These are phyloP conservation scores for Aspidoscelis tigris DNA, from an alignment of 2,113 vertebrate species.

Conservation along the genomic window DNA sequence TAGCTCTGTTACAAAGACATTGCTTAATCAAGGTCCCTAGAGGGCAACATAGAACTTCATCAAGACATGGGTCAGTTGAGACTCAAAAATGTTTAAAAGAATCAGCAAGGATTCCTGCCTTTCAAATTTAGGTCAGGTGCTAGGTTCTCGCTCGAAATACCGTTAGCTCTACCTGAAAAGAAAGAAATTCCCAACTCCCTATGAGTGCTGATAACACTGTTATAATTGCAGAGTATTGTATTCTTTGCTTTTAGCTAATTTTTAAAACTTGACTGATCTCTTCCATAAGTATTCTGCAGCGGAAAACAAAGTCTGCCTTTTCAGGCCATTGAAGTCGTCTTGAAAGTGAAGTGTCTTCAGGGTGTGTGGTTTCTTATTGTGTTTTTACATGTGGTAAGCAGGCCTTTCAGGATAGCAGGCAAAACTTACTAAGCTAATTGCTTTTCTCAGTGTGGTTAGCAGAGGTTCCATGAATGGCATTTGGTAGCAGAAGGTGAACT, in stretches of 20 bases:
- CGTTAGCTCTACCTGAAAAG: background rate
- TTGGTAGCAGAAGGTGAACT: background rate
- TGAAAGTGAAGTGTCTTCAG: background rate
- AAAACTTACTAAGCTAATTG: background rate
- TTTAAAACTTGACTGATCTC: background rate
- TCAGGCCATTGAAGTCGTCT: background rate
- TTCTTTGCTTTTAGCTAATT: background rate
- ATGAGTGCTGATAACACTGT: background rate
- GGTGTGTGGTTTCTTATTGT: background rate
- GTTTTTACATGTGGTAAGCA: background rate
- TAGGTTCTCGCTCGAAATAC: background rate
- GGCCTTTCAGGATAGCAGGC: background rate
- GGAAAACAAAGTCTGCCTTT: no score
- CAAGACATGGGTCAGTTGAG: no score
- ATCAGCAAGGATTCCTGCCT: no score
- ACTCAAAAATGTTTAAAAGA: no score
- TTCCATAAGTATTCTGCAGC: background rate
- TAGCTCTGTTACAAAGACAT: background rate
- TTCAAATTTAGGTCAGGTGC: background rate
- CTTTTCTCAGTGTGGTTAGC: background rate
- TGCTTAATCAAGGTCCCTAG: background rate
- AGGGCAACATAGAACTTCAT: background rate
- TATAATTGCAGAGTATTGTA: background rate
- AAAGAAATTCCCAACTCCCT: background rate
- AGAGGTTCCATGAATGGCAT: background rate